These are phyloP conservation scores for Azemiops feae DNA, from an alignment of 2,113 vertebrate genomes.

Conservation along the genomic window DNA sequence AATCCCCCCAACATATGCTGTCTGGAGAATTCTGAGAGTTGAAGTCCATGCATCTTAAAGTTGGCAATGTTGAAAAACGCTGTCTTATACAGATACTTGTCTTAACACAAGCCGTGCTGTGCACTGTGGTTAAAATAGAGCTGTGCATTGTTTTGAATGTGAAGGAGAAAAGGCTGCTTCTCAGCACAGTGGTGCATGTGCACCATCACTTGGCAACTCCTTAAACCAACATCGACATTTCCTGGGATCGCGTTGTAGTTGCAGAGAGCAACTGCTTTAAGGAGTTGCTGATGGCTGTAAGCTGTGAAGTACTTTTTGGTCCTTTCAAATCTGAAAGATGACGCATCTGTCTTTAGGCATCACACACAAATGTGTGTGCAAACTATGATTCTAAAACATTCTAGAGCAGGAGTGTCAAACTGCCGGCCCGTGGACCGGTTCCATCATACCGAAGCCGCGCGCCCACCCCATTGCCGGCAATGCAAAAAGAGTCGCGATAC, in stretches of 20 bases:
- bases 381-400: not conserved
- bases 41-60: not conserved
- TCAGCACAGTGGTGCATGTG: not conserved
- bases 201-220: not conserved
- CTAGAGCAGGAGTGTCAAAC: not conserved
- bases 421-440: no score
- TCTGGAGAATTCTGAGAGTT: not conserved
- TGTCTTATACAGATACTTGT: not conserved
- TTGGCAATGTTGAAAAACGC: not conserved
- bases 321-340: no score
- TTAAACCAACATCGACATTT: not conserved
- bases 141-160: not conserved
- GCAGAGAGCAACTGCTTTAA: not conserved
- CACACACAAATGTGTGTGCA: not conserved
- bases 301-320: not conserved
- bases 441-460: no score
- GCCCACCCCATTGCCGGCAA: no score
- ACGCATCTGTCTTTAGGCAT: not conserved
- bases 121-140: not conserved
- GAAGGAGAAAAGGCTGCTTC: not conserved
- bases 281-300: not conserved
- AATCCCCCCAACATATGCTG: not conserved
- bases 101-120: not conserved
- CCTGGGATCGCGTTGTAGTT: not conserved
- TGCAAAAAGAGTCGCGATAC: no score